Evolutionary conservation across 1,140 invertebrate species (phyloP).

Genomic region (Cotesia typhae): DNA sequence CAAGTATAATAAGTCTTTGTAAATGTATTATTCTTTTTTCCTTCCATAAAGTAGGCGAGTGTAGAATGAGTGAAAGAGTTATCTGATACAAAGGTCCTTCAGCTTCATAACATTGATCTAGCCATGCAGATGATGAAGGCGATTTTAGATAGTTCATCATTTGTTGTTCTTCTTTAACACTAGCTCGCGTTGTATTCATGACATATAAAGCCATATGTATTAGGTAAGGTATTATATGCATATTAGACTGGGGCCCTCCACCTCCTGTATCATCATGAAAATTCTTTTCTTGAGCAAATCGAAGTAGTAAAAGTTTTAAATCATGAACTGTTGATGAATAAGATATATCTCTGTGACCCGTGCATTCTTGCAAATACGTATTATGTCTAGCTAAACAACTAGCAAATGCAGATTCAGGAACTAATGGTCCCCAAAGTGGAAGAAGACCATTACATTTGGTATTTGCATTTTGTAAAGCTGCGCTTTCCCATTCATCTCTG

Average conservation of each 20-base stretch:
- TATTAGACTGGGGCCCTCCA: constrained; percentile 95
- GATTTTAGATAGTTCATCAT: constrained; percentile 75
- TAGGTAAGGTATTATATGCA: constrained; percentile 95
- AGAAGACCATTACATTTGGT: constrained; percentile 96
- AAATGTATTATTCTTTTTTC: constrained; percentile 76
- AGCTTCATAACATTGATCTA: constrained; percentile 87
- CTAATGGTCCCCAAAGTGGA: constrained; percentile 95
- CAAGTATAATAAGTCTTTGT: constrained; percentile 79
- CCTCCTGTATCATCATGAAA: constrained; percentile 98
- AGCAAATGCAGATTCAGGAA: constrained; percentile 93
- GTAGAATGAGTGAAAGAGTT: constrained; percentile 81
- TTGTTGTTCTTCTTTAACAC: constrained; percentile 77
- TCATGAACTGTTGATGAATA: constrained; percentile 92
- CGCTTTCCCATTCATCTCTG: constrained; percentile 97
- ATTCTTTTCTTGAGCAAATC: constrained; percentile 92
- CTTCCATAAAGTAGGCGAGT: constrained; percentile 78
- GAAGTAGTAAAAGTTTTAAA: constrained; percentile 86
- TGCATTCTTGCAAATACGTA: constrained; percentile 86
- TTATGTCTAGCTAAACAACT: constrained; percentile 91
- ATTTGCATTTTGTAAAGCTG: constrained; percentile 96
- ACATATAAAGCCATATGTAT: constrained; percentile 96
- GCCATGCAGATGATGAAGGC: constrained; percentile 68
- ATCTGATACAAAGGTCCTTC: constrained; percentile 90
- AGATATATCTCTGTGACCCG: constrained; percentile 86
- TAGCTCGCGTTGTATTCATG: constrained; percentile 87